These are phyloP conservation scores for Ceriagrion tenellum DNA, from an alignment of 2,888 invertebrate species.

Conservation along the genomic window DNA sequence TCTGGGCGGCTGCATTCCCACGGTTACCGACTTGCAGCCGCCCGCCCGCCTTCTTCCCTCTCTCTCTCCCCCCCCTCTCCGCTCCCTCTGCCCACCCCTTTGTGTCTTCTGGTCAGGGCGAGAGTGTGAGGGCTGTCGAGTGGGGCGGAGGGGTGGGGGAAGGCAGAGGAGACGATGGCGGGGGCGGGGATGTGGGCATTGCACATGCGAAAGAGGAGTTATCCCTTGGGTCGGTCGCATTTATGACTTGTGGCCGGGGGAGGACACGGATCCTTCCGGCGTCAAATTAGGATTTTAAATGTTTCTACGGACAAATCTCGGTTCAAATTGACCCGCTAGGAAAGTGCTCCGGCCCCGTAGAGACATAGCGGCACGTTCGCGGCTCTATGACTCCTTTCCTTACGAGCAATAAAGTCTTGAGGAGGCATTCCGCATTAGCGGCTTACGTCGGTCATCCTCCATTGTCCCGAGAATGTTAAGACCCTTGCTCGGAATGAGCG, in stretches of 20 bases:
- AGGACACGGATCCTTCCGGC: not conserved
- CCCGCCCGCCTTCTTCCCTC: not conserved
- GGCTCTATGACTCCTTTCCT: no score
- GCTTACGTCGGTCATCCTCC: no score
- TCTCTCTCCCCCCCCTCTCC: no score
- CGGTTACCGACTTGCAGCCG: slow-evolving; percentile 61
- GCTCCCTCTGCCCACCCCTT: not conserved
- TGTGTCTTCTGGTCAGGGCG: not conserved
- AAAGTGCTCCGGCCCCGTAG: not conserved
- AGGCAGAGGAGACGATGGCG: slow-evolving; percentile 48
- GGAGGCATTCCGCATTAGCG: no score
- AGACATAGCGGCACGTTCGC: no score
- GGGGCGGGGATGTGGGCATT: not conserved
- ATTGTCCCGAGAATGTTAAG: no score
- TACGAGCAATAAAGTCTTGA: no score
- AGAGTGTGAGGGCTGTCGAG: not conserved
- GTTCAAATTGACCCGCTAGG: not conserved
- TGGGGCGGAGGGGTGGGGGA: slow-evolving; percentile 25
- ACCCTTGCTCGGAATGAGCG: no score
- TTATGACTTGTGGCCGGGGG: not conserved
- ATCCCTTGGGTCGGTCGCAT: not conserved
- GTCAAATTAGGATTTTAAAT: not conserved
- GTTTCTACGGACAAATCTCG: not conserved
- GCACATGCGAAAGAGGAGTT: not conserved
- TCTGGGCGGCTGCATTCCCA: slow-evolving; percentile 68